A percentile compares a stretch with the other conserved stretches of the same genome.
Evolutionary conservation across 1,140 invertebrate species (phyloP).

Genomic region (Diprion similis): DNA sequence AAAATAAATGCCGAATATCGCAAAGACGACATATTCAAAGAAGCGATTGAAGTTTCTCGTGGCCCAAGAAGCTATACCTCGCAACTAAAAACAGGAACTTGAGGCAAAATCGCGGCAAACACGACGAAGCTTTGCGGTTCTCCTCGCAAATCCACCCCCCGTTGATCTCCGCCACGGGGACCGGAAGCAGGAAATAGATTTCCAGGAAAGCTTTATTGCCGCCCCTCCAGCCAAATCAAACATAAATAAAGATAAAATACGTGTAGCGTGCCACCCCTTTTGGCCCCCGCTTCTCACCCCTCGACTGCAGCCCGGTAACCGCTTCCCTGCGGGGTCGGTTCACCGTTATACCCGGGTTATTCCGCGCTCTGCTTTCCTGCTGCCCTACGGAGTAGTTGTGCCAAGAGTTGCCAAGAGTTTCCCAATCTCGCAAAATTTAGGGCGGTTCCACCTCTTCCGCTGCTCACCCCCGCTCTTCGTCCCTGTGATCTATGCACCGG

Average conservation of each 20-base stretch:
- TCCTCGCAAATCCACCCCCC: no score
- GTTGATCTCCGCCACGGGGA: neutral
- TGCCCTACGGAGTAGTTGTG: neutral
- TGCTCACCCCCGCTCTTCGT: neutral
- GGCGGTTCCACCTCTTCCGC: neutral
- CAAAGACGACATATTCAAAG: no score
- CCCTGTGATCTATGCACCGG: neutral
- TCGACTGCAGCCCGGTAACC: neutral
- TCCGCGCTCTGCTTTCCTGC: no score
- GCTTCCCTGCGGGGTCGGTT: no score
- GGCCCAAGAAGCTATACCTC: no score
- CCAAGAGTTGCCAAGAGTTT: neutral
- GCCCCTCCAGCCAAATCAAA: neutral
- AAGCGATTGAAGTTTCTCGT: no score
- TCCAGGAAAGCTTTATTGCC: constrained; percentile 7
- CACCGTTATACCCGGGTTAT: no score
- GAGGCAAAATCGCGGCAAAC: no score
- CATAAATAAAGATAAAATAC: constrained; percentile 8
- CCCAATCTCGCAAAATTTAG: constrained; percentile 1
- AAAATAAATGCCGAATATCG: no score
- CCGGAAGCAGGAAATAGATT: constrained; percentile 4
- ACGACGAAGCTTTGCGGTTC: no score
- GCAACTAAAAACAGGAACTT: no score
- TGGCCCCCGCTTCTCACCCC: neutral
- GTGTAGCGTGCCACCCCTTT: neutral